Evolutionary conservation across 2,113 vertebrate genomes (phyloP).

Genomic region (Phylloscopus whistleri): DNA sequence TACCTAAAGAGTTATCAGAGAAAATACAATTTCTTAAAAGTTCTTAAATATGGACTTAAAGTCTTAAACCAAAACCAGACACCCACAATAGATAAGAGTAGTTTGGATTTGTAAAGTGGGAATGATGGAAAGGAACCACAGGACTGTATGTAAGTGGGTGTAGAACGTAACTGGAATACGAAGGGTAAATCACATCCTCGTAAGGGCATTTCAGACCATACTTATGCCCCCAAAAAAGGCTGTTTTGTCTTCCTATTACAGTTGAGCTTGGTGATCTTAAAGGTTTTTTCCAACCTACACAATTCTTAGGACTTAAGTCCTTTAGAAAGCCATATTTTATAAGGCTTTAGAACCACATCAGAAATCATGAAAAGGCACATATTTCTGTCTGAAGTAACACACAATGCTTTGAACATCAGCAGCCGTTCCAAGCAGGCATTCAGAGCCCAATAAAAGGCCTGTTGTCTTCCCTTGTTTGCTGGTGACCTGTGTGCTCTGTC

Average conservation of each 20-base stretch:
- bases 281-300: not conserved
- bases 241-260: not conserved
- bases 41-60: not conserved
- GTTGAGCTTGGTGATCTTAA: not conserved
- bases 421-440: not conserved
- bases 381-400: not conserved
- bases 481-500: constrained; percentile 21
- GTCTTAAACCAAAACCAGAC: not conserved
- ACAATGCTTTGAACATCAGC: constrained; percentile 27
- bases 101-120: not conserved
- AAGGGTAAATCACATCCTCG: not conserved
- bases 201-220: not conserved
- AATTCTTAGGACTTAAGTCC: not conserved
- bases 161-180: not conserved
- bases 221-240: not conserved
- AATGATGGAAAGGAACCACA: not conserved
- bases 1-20: not conserved
- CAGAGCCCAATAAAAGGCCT: constrained; percentile 3
- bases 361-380: not conserved
- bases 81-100: not conserved
- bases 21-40: not conserved
- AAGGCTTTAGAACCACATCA: not conserved
- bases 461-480: not conserved
- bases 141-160: not conserved
- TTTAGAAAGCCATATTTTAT: not conserved